Base-by-base conservation (phyloP, 2,797 vertebrate species). In the Valencia hispanica region DNA sequence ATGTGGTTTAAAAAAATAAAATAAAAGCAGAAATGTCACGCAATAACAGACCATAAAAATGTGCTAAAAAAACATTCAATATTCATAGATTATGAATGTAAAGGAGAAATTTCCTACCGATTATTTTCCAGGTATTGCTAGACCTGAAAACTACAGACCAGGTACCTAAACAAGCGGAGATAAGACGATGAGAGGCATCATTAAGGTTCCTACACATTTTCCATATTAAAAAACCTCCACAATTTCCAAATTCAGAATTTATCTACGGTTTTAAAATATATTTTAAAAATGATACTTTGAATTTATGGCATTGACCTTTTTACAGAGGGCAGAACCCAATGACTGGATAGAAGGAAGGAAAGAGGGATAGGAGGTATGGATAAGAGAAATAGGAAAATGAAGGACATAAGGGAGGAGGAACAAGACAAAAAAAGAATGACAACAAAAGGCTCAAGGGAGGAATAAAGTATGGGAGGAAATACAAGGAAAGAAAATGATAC, bases 31-130 rank as follows among this genome's bases (percentile, higher is more conserved):
- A 10, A 25, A 59, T 34, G 66, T 53, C 34, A 68, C 18, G 9
- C 61, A n/a, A 61, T 78, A 18, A 27, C 25, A 63, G 27, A 61
- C 32, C 17, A 27, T 25, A 45, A 55, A 32, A 73, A 32, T 25
- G 74, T 75, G 70, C 59, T 61, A 68, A 75, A 83, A 83, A 74
- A 84, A 87, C 30, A 63, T 78, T 77, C 1, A 74, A 86, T 82
- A 88, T 88, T 90, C 86, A 88, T 73, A 79, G 70, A 79, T 79
- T 55, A 43, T 71, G 48, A 76, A 84, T 41, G 22, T 80, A 63
- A 68, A 72, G 57, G 61, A 75, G 30, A 57, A 77, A 45, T 63
- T 78, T 74, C 80, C 36, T 51, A 25, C 30, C 22, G 43, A 55
- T 20, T 32, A 50, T 57, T 59, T 68, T 73, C 77, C 77, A 69